Conservation (phyloP, 2,888 invertebrate species). For the Brachycybe producta region DNA sequence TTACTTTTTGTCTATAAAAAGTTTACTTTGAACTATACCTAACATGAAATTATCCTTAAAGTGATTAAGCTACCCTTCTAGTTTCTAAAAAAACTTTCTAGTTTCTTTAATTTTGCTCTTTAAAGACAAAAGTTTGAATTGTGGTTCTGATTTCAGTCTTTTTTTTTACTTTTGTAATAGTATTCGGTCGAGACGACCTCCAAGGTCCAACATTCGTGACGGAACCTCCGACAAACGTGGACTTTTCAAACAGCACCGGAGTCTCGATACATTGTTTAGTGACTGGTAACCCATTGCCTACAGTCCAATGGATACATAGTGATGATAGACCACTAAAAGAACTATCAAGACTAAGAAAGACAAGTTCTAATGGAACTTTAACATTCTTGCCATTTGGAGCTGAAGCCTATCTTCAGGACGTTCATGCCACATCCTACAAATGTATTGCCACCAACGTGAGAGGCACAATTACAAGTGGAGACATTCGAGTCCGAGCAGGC, state of each 20-base stretch:
- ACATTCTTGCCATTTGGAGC: slow-evolving; percentile 12
- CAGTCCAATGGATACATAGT: slow-evolving; percentile 12
- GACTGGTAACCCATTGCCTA: slow-evolving; percentile 9
- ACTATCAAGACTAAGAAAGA: slow-evolving; percentile 3
- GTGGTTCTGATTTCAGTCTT: no score
- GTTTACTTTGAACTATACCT: no score
- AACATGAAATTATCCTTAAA: no score
- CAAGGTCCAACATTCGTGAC: slow-evolving; percentile 9
- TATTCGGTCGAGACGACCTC: slow-evolving; percentile 2
- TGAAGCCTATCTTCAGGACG: slow-evolving; percentile 15
- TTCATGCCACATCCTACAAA: slow-evolving; percentile 10
- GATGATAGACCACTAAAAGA: slow-evolving; percentile 7
- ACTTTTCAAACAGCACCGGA: slow-evolving; percentile 15
- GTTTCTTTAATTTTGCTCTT: no score
- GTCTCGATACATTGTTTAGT: slow-evolving; percentile 7
- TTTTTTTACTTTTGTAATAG: background rate
- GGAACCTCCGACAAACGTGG: slow-evolving; percentile 12
- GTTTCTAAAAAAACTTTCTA: no score
- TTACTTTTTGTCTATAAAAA: no score
- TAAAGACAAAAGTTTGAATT: no score
- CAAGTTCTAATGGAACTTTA: slow-evolving; percentile 8
- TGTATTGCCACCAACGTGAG: slow-evolving; percentile 15
- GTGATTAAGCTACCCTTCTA: no score
- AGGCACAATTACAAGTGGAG: slow-evolving; percentile 8
- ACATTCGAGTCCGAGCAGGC: slow-evolving; percentile 11